phyloP scores from a whole-genome alignment of 2,888 invertebrate genomes.

The Tetrapedia diversipes region DNA sequence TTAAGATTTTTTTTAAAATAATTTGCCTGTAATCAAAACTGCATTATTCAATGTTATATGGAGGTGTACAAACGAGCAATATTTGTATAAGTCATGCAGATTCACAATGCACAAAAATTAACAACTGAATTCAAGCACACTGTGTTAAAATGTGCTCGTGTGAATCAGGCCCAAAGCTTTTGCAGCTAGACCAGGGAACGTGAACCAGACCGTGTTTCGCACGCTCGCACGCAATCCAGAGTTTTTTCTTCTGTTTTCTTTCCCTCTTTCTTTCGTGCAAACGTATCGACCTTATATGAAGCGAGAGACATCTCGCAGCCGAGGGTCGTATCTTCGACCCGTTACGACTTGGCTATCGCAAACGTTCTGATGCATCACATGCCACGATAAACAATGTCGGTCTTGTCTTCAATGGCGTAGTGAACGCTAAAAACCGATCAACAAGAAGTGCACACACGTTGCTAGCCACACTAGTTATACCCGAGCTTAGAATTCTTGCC shows the following conservation, averaged over 20 bases:
- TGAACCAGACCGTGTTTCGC: constrained; percentile 24
- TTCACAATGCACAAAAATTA: too few relatives aligned
- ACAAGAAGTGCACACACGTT: constrained; percentile 46
- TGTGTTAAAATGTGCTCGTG: too few relatives aligned
- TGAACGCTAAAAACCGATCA: constrained; percentile 61
- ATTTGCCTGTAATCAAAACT: too few relatives aligned
- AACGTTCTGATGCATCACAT: constrained; percentile 37
- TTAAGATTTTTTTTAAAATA: too few relatives aligned
- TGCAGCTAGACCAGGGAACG: not conserved
- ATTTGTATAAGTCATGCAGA: too few relatives aligned
- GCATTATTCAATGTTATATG: too few relatives aligned
- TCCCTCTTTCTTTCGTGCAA: not conserved
- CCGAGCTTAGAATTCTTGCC: constrained; percentile 31
- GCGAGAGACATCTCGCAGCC: constrained; percentile 28
- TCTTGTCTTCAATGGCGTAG: constrained; percentile 64
- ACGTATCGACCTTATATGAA: constrained; percentile 28
- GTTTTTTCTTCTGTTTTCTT: not conserved
- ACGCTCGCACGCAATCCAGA: constrained; percentile 20
- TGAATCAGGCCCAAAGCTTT: too few relatives aligned
- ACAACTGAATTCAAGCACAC: too few relatives aligned
- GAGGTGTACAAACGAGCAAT: too few relatives aligned
- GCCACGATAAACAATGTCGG: constrained; percentile 65
- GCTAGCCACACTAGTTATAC: constrained; percentile 22
- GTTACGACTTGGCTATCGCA: constrained; percentile 57
- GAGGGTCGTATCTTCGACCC: constrained; percentile 47